Percentiles rank a stretch among this genome's conserved stretches.
These are phyloP conservation scores for Diogma glabrata DNA, from an alignment of 2,888 invertebrate genomes.

Conservation along the genomic window DNA sequence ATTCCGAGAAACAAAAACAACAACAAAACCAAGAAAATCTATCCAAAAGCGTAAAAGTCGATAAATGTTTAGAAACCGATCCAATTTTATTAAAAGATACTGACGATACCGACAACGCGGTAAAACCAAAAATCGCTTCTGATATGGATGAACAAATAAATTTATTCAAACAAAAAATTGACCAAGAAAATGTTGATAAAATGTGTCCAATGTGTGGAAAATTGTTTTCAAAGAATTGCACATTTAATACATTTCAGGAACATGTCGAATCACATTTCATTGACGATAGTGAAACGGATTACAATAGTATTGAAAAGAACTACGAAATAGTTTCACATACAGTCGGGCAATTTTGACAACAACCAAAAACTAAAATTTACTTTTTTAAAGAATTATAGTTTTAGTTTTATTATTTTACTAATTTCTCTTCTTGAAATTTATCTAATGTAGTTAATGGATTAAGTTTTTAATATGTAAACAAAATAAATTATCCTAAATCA, in stretches of 20 bases:
- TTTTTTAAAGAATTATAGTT: slow-evolving; percentile 1
- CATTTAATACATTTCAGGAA: slow-evolving; percentile 54
- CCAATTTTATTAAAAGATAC: slow-evolving; percentile 18
- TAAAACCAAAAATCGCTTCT: background rate
- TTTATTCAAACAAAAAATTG: slow-evolving; percentile 28
- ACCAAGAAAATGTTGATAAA: slow-evolving; percentile 36
- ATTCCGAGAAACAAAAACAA: background rate
- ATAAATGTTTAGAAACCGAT: slow-evolving; percentile 34
- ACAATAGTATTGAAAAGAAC: slow-evolving; percentile 42
- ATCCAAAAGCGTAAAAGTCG: slow-evolving; percentile 31
- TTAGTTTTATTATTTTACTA: background rate
- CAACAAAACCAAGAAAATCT: background rate
- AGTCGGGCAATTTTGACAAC: slow-evolving; percentile 35
- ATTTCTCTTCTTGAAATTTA: background rate
- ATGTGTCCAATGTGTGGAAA: slow-evolving; percentile 68
- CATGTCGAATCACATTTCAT: slow-evolving; percentile 70
- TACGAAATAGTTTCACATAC: slow-evolving; percentile 40
- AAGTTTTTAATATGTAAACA: background rate
- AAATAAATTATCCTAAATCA: slow-evolving; percentile 46
- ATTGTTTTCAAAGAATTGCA: slow-evolving; percentile 43
- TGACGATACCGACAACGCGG: too few relatives aligned
- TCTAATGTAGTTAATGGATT: slow-evolving; percentile 2
- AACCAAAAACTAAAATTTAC: slow-evolving; percentile 3
- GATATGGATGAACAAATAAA: slow-evolving; percentile 5
- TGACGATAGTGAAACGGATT: slow-evolving; percentile 38